Conservation (phyloP, 2,797 vertebrate species). For the Chaunax sp. region DNA sequence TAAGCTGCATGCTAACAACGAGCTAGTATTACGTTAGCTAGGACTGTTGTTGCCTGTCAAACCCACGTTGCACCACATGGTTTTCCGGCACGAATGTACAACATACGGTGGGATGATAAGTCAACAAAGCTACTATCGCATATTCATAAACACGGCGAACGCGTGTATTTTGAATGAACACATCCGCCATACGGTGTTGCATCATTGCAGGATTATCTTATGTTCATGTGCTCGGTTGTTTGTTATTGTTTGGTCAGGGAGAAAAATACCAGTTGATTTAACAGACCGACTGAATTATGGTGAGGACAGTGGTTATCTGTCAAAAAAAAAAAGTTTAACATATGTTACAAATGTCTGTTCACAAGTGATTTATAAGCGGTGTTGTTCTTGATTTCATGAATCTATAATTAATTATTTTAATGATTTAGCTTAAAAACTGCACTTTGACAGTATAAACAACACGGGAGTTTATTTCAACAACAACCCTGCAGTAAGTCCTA, state of each 20-base stretch:
- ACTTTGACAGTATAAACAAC: too few relatives aligned
- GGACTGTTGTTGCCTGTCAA: constrained; percentile 44
- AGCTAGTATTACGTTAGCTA: constrained; percentile 28
- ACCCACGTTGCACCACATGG: constrained; percentile 8
- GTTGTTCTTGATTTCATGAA: too few relatives aligned
- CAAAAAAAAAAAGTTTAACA: background rate
- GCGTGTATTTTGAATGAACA: background rate
- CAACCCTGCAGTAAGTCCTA: background rate
- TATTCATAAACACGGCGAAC: background rate
- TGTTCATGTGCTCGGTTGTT: background rate
- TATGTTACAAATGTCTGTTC: background rate
- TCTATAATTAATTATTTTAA: too few relatives aligned
- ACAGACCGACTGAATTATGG: background rate
- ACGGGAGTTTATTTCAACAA: too few relatives aligned
- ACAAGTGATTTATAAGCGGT: background rate
- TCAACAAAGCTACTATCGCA: background rate
- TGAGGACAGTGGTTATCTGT: background rate
- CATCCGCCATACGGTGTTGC: background rate
- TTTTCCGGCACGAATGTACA: too few relatives aligned
- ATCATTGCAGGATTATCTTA: background rate
- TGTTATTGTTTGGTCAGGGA: background rate
- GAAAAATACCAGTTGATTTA: background rate
- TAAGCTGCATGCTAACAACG: constrained; percentile 28
- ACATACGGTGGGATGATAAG: rapidly evolving
- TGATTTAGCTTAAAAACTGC: too few relatives aligned